Percentiles rank a stretch among this genome's conserved stretches.
These are phyloP conservation scores for Quadriops clusia DNA, from an alignment of 2,888 invertebrate species.

Conservation along the genomic window DNA sequence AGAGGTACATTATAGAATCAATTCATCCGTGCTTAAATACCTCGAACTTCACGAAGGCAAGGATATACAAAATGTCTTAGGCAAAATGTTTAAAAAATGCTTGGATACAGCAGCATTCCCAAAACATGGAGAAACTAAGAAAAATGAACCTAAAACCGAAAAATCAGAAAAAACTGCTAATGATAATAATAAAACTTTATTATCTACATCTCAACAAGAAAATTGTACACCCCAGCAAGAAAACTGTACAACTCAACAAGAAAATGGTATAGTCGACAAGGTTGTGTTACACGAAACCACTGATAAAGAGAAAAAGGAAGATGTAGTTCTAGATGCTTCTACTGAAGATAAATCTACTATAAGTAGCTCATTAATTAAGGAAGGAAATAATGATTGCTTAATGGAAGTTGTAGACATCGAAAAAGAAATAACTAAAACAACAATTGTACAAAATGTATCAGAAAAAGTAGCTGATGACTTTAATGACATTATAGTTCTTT, in stretches of 20 bases:
- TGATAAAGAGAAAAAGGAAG: constrained; percentile 8
- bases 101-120: constrained; percentile 29
- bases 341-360: constrained; percentile 14
- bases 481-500: too few species aligned
- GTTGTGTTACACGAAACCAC: constrained; percentile 16
- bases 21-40: constrained; percentile 80
- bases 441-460: too few species aligned
- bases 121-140: constrained; percentile 7
- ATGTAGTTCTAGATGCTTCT: constrained; percentile 18
- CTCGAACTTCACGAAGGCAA: constrained; percentile 66
- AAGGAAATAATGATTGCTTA: too few species aligned
- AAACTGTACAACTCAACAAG: constrained; percentile 9
- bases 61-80: constrained; percentile 46
- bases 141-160: not conserved
- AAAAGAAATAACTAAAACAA: constrained; percentile 17
- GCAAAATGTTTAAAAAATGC: constrained; percentile 47
- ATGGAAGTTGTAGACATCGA: constrained; percentile 1
- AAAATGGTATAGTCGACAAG: constrained; percentile 11
- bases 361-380: too few species aligned
- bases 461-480: too few species aligned
- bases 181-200: constrained; percentile 2
- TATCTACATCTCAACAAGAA: constrained; percentile 4
- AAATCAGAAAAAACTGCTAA: not conserved
- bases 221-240: constrained; percentile 10
- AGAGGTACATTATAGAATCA: constrained; percentile 74